Evolutionary conservation across 2,113 vertebrate genomes (phyloP).

Genomic region (Periophthalmodon schlosseri): DNA sequence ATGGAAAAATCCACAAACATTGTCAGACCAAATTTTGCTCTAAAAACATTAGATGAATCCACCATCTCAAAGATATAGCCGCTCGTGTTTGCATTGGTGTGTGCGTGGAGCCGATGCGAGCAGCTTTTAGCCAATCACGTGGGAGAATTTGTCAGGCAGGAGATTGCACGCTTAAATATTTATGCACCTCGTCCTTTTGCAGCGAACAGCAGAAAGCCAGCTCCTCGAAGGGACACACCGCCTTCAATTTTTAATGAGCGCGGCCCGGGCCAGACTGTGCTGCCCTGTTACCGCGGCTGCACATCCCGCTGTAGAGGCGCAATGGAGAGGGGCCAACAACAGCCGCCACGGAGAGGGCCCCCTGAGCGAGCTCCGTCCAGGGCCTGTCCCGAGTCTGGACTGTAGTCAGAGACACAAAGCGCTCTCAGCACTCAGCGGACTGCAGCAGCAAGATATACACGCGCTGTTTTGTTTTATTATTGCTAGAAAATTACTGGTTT

Average conservation of each 20-base stretch:
- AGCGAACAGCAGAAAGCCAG: conserved; percentile 67
- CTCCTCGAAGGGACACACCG: conserved; percentile 81
- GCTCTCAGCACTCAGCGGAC: neutral
- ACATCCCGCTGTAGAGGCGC: neutral
- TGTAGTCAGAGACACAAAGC: neutral
- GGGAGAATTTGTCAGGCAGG: conserved; percentile 85
- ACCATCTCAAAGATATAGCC: neutral
- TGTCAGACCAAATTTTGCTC: neutral
- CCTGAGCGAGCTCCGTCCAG: conserved; percentile 10
- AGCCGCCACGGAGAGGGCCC: conserved; percentile 7
- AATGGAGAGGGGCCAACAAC: neutral
- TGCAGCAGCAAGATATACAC: neutral
- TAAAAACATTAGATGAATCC: conserved; percentile 4
- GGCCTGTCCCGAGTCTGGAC: neutral
- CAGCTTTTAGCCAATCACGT: conserved; percentile 79
- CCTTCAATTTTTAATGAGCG: conserved; percentile 83
- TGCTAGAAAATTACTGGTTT: neutral
- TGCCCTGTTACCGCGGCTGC: conserved; percentile 15
- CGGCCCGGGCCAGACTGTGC: conserved; percentile 73
- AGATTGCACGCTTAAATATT: conserved; percentile 86
- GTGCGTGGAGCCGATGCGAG: conserved; percentile 65
- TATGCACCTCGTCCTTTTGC: conserved; percentile 62
- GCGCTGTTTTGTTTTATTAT: neutral
- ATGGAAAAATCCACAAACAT: neutral
- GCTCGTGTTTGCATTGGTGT: conserved; percentile 18